A percentile compares a stretch with the other conserved stretches of the same genome.
Evolutionary conservation across 1,140 invertebrate genomes (phyloP).

Genomic region (Camponotus pennsylvanicus): DNA sequence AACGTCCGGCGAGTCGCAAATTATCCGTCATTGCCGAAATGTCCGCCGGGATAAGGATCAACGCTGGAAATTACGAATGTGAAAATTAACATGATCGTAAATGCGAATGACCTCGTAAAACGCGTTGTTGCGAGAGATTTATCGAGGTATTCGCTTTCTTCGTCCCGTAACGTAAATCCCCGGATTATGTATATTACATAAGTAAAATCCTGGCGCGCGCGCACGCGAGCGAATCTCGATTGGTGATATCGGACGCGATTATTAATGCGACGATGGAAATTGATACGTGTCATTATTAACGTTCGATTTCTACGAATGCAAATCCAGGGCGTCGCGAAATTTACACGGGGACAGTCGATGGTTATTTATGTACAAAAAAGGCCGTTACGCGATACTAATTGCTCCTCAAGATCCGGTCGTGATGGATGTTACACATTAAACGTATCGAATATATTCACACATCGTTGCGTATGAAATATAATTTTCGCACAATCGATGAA

Average conservation of each 20-base stretch:
- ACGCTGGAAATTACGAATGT: constrained; percentile 45
- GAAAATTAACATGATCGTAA: constrained; percentile 54
- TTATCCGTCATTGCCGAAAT: constrained; percentile 41
- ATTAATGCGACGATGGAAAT: background rate
- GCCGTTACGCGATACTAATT: background rate
- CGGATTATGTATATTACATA: constrained; percentile 30
- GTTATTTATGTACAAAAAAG: background rate
- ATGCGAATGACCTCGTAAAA: constrained; percentile 45
- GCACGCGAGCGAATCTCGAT: background rate
- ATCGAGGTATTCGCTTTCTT: constrained; percentile 32
- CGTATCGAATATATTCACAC: too few species aligned
- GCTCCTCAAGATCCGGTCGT: background rate
- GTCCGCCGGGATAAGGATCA: constrained; percentile 46
- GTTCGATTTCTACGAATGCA: background rate
- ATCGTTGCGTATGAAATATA: background rate
- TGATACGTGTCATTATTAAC: background rate
- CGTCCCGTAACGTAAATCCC: constrained; percentile 4
- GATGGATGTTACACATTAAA: background rate
- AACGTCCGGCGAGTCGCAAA: constrained; percentile 23
- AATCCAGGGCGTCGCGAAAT: background rate
- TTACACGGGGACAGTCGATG: background rate
- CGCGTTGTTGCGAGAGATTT: constrained; percentile 37
- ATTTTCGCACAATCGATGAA: background rate
- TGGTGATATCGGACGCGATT: background rate
- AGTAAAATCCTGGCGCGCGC: background rate